Base-by-base conservation (phyloP, 2,888 invertebrate species). In the Ryuthela nishihirai region DNA sequence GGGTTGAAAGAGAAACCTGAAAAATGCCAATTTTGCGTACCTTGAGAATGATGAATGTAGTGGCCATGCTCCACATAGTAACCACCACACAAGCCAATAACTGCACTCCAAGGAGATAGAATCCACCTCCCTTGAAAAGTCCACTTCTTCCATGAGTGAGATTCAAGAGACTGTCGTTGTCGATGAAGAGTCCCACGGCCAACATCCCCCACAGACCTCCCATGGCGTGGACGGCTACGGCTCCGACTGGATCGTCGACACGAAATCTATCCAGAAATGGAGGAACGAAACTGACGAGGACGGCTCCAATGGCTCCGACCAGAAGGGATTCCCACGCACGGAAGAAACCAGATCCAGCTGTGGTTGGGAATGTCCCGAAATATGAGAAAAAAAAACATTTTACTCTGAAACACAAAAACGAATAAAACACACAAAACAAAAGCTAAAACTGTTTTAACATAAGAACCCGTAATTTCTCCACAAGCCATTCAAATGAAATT, bases 211-310 rank as follows among this genome's bases (percentile, higher is more conserved):
- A 73, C 69, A 79, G 68, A 25, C 68, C 65, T 15, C 69, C 71
- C 54, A 71, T 68, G 65, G 91, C 92, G 70, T 93, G 92, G 1
- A 92, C 92, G 0, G 92, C 82, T 12, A 88, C 84, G 0, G 94
- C 94, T 0, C 92, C 91, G 0, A 94, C 94, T 0, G 94, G 94
- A 73, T 90, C 90, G 70, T 94, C 94, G 1, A 94, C 82, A 9
- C 83, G 82, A 62, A 88, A 70, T 71, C 77, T 81, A 73, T 92
- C 91, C 65, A 93, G 82, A 10, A 90, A 70, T 0, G 88, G 88
- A 74, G 85, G 84, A 0, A 82, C 76, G 1, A 80, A 67, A 25
- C 87, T 85, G 1, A 86, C 84, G 24, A 92, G 76, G 3, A 83
- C 74, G 0, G 84, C 87, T 0, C 94, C 94, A 7, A 92, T 75